Evolutionary conservation across 1,140 invertebrate genomes (phyloP), one percentile per base, ranked within the genome.

Genomic region (Rhagoletis pomonella): DNA sequence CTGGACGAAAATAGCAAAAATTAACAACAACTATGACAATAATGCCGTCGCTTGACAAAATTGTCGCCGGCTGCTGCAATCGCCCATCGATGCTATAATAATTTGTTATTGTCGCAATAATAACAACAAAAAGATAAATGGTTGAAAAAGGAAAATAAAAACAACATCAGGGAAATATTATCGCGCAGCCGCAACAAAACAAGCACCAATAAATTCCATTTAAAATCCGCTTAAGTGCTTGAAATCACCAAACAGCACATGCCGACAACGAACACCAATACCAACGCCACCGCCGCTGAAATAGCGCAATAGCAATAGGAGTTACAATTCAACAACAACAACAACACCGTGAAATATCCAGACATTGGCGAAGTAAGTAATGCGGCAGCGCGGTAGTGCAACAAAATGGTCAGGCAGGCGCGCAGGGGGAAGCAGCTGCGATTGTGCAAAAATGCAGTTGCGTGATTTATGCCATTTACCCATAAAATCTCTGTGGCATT

Each of bases 181-280:
- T 81, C 73, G 73, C 47, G 47, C 47, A 55, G 42, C 73, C 50
- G 47, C 73, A 55, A 50, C 47, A 9, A 17, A 55, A 50, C 47
- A 9, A 17, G 73, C 73, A 55, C 17, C 73, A 81, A 81, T 81
- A 81, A 81, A 81, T 81, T 81, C 73, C 73, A 55, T 50, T 81
- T 81, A 81, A 81, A 81, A 81, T 81, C 73, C 73, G 47, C 73
- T 81, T 81, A 81, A 81, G 73, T 81, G 73, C 73, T 58, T 50
- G 73, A 81, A 81, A 55, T 81, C 73, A 55, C 47, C 73, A 81
- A 81, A 55, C 73, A 81, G 9, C 73, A 14, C 73, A 58, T 81
- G 19, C 47, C 73, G 44, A 55, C 73, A 73, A 81, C 73, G 2
- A 50, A 47, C 67, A 67, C 62, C n/a, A 64, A 19, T 39, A 67